Conservation (phyloP, 2,888 invertebrate genomes). For the Zaprionus obscuricornis region DNA sequence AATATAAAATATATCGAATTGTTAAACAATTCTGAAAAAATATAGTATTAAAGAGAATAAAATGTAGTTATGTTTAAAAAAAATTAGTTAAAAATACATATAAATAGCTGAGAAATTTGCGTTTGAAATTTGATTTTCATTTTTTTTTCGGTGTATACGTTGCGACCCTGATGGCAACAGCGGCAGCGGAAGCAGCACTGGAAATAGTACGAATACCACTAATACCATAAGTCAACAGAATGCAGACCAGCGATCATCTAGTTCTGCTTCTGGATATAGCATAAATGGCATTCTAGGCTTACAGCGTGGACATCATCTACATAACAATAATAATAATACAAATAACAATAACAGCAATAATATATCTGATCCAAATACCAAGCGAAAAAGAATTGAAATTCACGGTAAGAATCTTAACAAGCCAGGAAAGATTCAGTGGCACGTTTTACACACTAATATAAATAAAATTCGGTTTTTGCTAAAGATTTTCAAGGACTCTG, state of each 20-base stretch:
- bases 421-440: too few species aligned
- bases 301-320: slow-evolving; percentile 73
- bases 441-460: too few species aligned
- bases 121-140: too few species aligned
- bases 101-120: too few species aligned
- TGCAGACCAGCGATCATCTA: slow-evolving; percentile 68
- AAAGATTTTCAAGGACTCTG: too few species aligned
- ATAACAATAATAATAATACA: slow-evolving; percentile 64
- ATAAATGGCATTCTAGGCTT: slow-evolving; percentile 92
- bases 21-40: too few species aligned
- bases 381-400: slow-evolving; percentile 93
- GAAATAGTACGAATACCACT: slow-evolving; percentile 37
- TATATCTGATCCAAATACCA: slow-evolving; percentile 86
- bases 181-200: slow-evolving; percentile 16
- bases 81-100: too few species aligned
- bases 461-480: too few species aligned
- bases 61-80: too few species aligned
- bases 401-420: slow-evolving; percentile 86
- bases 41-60: too few species aligned
- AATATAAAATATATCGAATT: too few species aligned
- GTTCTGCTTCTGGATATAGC: slow-evolving; percentile 90
- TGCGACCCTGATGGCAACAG: neutral
- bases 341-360: slow-evolving; percentile 68
- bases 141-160: neutral
- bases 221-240: slow-evolving; percentile 36